Conservation (phyloP, 2,113 vertebrate genomes). For the Rousettus leschenaultii region DNA sequence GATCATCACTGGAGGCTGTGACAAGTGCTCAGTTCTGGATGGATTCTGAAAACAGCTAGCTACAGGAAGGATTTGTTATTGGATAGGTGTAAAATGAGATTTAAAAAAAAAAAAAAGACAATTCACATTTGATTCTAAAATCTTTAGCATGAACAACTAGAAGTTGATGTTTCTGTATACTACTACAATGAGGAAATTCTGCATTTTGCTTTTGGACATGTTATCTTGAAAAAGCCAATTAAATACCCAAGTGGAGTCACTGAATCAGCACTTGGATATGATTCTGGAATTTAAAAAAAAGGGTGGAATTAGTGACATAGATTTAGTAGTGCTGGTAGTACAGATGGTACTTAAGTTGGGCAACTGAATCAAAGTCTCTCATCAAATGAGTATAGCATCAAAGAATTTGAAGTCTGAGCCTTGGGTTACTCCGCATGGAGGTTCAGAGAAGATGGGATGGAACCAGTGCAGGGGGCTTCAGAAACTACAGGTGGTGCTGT, state of each 20-base stretch:
- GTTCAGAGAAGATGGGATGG: background rate
- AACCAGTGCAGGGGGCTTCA: background rate
- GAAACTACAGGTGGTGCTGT: background rate
- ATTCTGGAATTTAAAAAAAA: constrained; percentile 10
- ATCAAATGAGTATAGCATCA: background rate
- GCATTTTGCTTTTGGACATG: background rate
- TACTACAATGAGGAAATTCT: background rate
- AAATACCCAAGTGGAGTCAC: background rate
- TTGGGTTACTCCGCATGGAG: background rate
- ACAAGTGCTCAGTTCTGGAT: background rate
- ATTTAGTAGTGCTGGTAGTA: background rate
- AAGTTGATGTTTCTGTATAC: background rate
- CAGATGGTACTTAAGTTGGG: background rate
- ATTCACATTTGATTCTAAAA: background rate
- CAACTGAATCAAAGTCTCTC: background rate
- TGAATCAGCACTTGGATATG: background rate
- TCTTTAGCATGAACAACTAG: background rate
- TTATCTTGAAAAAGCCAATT: background rate
- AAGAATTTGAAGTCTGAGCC: background rate
- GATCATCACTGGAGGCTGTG: background rate
- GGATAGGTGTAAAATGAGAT: background rate
- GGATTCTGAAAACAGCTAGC: background rate
- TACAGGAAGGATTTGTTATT: background rate
- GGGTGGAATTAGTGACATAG: background rate
- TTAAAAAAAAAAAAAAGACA: background rate